Base-by-base conservation (phyloP, 2,888 invertebrate genomes). In the Caenorhabditis japonica region DNA sequence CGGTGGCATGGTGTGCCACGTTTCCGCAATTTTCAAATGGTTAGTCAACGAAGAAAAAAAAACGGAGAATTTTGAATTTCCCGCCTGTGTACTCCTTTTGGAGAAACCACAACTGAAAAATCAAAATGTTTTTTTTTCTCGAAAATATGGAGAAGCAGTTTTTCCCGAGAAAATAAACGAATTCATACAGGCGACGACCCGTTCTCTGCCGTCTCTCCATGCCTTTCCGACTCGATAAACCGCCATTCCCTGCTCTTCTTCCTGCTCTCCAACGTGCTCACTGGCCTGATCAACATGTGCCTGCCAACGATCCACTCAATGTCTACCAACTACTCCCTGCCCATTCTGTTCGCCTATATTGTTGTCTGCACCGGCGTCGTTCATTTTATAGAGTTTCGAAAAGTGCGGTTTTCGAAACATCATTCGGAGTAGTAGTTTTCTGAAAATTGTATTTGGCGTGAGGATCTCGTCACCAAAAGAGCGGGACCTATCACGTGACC, bases 211-310 rank as follows among this genome's bases (percentile, higher is more conserved):
- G 53, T 75, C 2, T 60, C 77, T 30, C 82, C 83, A 25, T 83
- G 82, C 51, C 72, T 84, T 10, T 44, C 75, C 38, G 66, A 62
- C 17, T 69, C 82, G 23, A 75, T 87, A 43, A 84, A 83, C 64
- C 76, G 76, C 2, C 70, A 80, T 41, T 94, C 93, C 1, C 89
- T 96, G 30, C 87, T 91, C n/a, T 93, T 92, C 88, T 97, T 97
- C 88, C 89, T 97, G 56, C 77, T 92, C 13, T 92, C 92, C 1
- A 97, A 97, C 90, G 78, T 95, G 30, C 87, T 93, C 15, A 97
- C 96, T 0, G 96, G 96, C 27, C 33, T 70, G 3, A 36, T 70
- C 41, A 75, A 75, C 34, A 19, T 74, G 34, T 58, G 56, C 2
- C 17, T 74, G 1, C 19, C 44, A 5, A 30, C 30, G 3, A 25